Conservation (phyloP, 1,140 invertebrate genomes). For the Popillia japonica region DNA sequence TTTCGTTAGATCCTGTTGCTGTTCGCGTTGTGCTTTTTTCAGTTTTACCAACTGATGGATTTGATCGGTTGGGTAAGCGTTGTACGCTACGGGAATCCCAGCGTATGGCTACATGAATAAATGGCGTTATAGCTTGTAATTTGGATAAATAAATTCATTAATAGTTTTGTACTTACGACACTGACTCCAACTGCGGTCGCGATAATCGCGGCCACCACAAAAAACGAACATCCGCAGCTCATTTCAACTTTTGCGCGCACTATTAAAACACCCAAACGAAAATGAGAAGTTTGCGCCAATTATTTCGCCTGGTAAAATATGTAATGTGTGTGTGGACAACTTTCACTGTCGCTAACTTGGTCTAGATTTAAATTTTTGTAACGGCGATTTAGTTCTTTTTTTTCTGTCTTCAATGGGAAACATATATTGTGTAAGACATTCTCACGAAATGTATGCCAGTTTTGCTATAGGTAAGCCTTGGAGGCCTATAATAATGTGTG, state of each 20-base stretch:
- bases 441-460: not conserved
- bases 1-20: conserved; percentile 78
- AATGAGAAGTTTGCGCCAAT: not conserved
- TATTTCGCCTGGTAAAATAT: not conserved
- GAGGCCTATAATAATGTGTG: not conserved
- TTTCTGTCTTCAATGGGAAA: not conserved
- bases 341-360: not conserved
- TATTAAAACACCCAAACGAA: not conserved
- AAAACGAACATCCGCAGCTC: not conserved
- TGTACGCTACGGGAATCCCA: not conserved
- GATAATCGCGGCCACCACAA: not conserved
- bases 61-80: not conserved
- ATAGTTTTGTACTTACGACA: not conserved
- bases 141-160: no score
- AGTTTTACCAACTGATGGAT: conserved; percentile 41
- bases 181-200: not conserved
- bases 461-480: not conserved
- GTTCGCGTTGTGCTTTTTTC: conserved; percentile 60
- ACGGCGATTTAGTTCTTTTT: not conserved
- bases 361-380: conserved; percentile 12
- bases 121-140: no score
- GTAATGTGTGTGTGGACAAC: not conserved
- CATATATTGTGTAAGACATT: not conserved
- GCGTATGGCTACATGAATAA: not conserved
- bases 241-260: not conserved